phyloP scores from a whole-genome alignment of 2,888 invertebrate species.

The Pinctada fucata region DNA sequence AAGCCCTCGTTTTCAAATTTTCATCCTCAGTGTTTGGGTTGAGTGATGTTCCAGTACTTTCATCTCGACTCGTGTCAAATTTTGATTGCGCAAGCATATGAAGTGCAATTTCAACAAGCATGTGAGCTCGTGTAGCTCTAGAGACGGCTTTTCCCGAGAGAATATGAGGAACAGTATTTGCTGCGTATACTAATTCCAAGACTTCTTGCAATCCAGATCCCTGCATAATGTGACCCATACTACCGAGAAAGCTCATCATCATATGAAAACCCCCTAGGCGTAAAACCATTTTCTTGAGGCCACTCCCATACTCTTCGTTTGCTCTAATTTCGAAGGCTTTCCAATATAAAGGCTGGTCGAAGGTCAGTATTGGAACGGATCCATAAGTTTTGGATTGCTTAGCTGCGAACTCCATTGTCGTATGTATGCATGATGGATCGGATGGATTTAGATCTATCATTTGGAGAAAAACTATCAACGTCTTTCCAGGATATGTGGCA shows the following conservation, averaged over 20 bases:
- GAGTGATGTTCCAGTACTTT: not conserved
- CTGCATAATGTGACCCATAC: constrained; percentile 51
- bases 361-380: constrained; percentile 44
- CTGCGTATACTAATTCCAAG: constrained; percentile 49
- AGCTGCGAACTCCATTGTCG: constrained; percentile 47
- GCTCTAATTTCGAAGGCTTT: constrained; percentile 39
- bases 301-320: constrained; percentile 28
- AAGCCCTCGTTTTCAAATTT: too few species aligned
- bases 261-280: constrained; percentile 44
- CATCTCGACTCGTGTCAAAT: too few species aligned
- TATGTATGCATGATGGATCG: constrained; percentile 48
- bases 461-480: constrained; percentile 37
- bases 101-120: constrained; percentile 23
- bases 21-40: not conserved
- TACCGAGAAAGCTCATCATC: constrained; percentile 55
- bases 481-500: constrained; percentile 8
- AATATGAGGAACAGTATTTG: constrained; percentile 48
- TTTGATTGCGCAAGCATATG: constrained; percentile 15
- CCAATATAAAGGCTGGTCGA: constrained; percentile 57
- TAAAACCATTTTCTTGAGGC: constrained; percentile 27
- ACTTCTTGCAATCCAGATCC: constrained; percentile 51
- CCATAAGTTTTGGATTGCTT: constrained; percentile 31
- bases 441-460: constrained; percentile 54
- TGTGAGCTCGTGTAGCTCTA: constrained; percentile 49
- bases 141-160: constrained; percentile 50